Evolutionary conservation across 2,888 invertebrate species (phyloP).

Genomic region (Campopleginae sp.): DNA sequence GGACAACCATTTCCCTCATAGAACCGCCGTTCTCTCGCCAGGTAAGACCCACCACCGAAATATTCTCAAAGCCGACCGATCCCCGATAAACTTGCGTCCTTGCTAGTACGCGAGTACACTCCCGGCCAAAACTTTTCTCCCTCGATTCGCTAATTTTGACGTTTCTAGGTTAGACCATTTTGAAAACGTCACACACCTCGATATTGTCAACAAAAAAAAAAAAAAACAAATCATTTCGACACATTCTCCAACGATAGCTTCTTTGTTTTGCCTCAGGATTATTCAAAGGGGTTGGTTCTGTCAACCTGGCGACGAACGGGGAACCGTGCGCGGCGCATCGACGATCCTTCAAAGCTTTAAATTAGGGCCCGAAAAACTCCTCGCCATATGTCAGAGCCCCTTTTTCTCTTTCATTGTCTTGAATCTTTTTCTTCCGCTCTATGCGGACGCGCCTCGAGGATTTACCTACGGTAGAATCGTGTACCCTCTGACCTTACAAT

Average conservation of each 20-base stretch:
- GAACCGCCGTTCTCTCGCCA: constrained; percentile 72
- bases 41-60: constrained; percentile 66
- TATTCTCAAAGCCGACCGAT: neutral
- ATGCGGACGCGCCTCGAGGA: neutral
- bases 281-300: neutral
- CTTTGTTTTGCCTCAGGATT: neutral
- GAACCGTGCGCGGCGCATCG: neutral
- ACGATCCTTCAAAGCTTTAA: neutral
- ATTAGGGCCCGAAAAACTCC: constrained; percentile 12
- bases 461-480: neutral
- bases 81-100: neutral
- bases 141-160: neutral
- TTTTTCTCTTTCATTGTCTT: constrained; percentile 36
- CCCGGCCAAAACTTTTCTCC: neutral
- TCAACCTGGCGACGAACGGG: neutral
- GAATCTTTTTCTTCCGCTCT: neutral
- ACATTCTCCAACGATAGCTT: neutral
- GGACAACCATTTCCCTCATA: constrained; percentile 71
- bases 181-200: neutral
- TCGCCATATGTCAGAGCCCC: constrained; percentile 46
- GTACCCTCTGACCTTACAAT: neutral
- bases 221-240: neutral
- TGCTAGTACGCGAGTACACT: neutral
- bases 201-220: neutral
- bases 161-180: neutral